These are phyloP conservation scores for Bathynomus jamesi DNA, from an alignment of 1,140 invertebrate species.

Conservation along the genomic window DNA sequence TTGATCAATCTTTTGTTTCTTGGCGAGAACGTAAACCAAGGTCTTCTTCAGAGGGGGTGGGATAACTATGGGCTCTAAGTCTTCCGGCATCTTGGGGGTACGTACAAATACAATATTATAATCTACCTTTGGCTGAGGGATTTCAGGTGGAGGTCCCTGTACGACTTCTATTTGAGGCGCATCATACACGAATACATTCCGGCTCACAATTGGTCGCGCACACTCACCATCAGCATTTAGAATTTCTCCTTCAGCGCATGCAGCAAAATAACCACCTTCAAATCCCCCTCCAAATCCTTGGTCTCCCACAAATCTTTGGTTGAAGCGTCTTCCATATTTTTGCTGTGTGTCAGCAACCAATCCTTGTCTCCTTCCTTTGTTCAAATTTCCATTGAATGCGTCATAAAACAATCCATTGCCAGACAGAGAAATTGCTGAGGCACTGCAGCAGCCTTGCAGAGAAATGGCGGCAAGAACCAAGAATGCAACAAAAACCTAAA, in stretches of 20 bases:
- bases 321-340: neutral
- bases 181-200: conserved; percentile 25
- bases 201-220: conserved; percentile 17
- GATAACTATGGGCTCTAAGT: conserved; percentile 18
- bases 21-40: conserved; percentile 30
- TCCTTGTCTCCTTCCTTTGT: no score
- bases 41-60: conserved; percentile 25
- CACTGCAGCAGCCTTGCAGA: no score
- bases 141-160: conserved; percentile 11
- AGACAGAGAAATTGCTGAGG: no score
- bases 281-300: neutral
- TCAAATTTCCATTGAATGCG: no score
- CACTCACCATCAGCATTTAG: conserved; percentile 24
- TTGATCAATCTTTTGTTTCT: conserved; percentile 6
- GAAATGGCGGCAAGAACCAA: no score
- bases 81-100: conserved; percentile 8
- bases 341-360: no score
- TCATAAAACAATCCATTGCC: no score
- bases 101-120: conserved; percentile 33
- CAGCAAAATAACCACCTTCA: neutral
- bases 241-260: conserved; percentile 21
- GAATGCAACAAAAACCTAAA: no score
- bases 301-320: neutral
- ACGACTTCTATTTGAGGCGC: conserved; percentile 15
- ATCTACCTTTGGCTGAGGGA: conserved; percentile 23